Base-by-base conservation (phyloP, 2,797 vertebrate species). In the Xiphorhynchus erythropygius region DNA sequence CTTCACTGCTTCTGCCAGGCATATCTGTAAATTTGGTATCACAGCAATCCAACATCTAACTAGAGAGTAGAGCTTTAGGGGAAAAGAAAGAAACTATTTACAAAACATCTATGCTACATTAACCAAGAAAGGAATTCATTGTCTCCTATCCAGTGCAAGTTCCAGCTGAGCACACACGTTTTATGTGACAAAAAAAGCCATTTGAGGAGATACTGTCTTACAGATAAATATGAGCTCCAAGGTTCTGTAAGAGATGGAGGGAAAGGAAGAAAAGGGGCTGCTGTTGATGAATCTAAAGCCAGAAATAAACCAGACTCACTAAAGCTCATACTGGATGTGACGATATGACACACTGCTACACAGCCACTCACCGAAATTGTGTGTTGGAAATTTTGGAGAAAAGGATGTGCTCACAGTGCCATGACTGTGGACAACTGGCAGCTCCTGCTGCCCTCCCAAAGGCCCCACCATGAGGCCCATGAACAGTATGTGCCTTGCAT, bases 401-500 rank as follows among this genome's bases (percentile, higher is more conserved):
- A 33, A 60, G 37, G 46, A 41, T 22, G 22, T 1, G 0, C 10
- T 56, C 12, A 27, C 28, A 24, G 1, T 50, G 47, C 67, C 25
- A 17, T 44, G 71, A 21, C 62, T 88, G 65, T 8, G 22, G n/a
- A 21, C 60, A 67, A 25, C 49, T 69, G 39, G 62, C 53, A 70
- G 67, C 59, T 93, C 33, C 70, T 60, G 67, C 13, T 47, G 68
- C 49, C 56, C 46, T 85, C n/a, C 32, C 44, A 75, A 41, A 55
- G 18, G 9, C 16, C 56, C 76, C 28, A 21, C 62, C 7, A 1
- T 2, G 21, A 83, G 55, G 57, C 10, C 28, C 49, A 60, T 0
- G 1, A 24, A 25, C 76, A 71, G 22, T 13, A 17, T 22, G 19
- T 22, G 55, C 56, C 33, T 85, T 24, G 35, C 0, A 0, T 62